Base-by-base conservation (phyloP, 1,140 invertebrate genomes). In the Heterodera carotae region DNA sequence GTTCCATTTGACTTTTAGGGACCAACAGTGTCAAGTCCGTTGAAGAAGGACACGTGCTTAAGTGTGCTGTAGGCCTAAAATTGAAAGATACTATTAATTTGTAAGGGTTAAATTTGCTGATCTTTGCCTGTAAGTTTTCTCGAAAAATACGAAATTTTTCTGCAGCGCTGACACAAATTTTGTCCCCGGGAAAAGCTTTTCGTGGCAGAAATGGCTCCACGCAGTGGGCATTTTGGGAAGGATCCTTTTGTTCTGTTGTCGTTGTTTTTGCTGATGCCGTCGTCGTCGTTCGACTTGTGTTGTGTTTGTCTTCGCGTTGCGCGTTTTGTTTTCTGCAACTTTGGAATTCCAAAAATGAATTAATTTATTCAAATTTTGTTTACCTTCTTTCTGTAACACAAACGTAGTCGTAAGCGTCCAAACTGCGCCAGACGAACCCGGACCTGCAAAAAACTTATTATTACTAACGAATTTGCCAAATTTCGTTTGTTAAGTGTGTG, bases 361-460 rank as follows among this genome's bases (percentile, higher is more conserved):
- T 6, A 4, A 25, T 31, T 66, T n/a, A 15, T 34, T 36, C n/a
- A n/a, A n/a, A n/a, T 12, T 7, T 18, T 10, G 15, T 2, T 6
- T 39, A 87, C 83, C 83, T 84, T 29, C 68, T 27, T 0, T 71
- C 78, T n/a, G 78, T 66, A 6, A 85, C 81, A 74, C 84, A 84
- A 34, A 86, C 78, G 66, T 83, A 84, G 72, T 84, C 84, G 66
- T 84, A 86, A n/a, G 70, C 70, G 53, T 84, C 84, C 3, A 84
- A 67, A 18, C 75, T 69, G 25, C 84, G 43, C 84, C 84, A 84
- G 34, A 83, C 72, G 27, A 56, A 43, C 0, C 84, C 84, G 12
- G 48, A 56, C 48, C 48, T 56, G 12, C 22, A 43, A 43, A 43
- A 12, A 6, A 4, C 22, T 22, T 15, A 53, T 4, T 4, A 53